A percentile compares a stretch with the other conserved stretches of the same genome.
Evolutionary conservation across 2,888 invertebrate species (phyloP).

Genomic region (Macrosoma leucophasiata): DNA sequence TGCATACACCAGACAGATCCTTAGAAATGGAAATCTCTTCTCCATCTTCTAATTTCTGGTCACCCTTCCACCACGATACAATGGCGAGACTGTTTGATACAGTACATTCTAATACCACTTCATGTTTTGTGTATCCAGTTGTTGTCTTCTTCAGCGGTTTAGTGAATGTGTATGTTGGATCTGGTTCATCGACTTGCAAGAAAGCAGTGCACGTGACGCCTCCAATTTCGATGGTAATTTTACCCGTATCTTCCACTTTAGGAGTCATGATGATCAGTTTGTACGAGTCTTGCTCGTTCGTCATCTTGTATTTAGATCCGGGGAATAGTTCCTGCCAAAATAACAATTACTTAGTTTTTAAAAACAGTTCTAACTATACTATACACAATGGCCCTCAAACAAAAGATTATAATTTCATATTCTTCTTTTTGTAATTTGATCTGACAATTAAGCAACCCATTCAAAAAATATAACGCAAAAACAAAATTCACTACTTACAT

Average conservation of each 20-base stretch:
- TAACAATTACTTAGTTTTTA: background rate
- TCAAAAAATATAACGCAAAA: background rate
- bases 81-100: slow-evolving; percentile 95
- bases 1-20: slow-evolving; percentile 93
- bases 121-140: slow-evolving; percentile 93
- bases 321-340: slow-evolving; percentile 90
- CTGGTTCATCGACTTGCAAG: slow-evolving; percentile 97
- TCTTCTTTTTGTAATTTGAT: too few relatives aligned
- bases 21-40: slow-evolving; percentile 92
- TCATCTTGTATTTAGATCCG: slow-evolving; percentile 97
- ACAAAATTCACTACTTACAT: slow-evolving; percentile 89
- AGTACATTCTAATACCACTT: slow-evolving; percentile 92
- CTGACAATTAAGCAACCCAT: background rate
- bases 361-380: too few relatives aligned
- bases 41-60: slow-evolving; percentile 85
- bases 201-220: slow-evolving; percentile 92
- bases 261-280: slow-evolving; percentile 92
- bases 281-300: slow-evolving; percentile 93
- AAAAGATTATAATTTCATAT: too few relatives aligned
- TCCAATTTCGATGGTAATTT: slow-evolving; percentile 96
- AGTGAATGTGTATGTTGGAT: slow-evolving; percentile 94
- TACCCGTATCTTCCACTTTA: slow-evolving; percentile 97
- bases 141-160: slow-evolving; percentile 92
- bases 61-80: slow-evolving; percentile 94
- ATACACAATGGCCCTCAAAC: too few relatives aligned